Percentiles rank a stretch among this genome's conserved stretches.
Evolutionary conservation across 2,113 vertebrate genomes (phyloP).

Genomic region (Platanista minor): DNA sequence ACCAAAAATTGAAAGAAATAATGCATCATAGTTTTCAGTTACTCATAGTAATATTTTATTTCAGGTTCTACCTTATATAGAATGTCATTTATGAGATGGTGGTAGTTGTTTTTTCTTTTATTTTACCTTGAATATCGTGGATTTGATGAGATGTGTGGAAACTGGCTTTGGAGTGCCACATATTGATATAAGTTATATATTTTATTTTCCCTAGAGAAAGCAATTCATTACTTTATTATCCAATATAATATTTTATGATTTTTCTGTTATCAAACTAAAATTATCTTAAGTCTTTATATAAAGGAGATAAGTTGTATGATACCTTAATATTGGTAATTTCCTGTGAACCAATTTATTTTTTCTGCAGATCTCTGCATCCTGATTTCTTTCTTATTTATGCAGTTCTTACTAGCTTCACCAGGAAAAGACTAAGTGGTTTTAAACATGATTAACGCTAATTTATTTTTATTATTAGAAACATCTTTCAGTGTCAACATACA

Average conservation of each 20-base stretch:
- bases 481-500: background rate
- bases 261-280: conserved; percentile 32
- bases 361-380: conserved; percentile 17
- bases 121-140: conserved; percentile 30
- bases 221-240: conserved; percentile 10
- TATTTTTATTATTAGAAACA: conserved; percentile 34
- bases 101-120: conserved; percentile 9
- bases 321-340: conserved; percentile 18
- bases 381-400: conserved; percentile 19
- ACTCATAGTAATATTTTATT: conserved; percentile 21
- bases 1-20: conserved; percentile 33
- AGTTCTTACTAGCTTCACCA: conserved; percentile 8
- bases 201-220: conserved; percentile 30
- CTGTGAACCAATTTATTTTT: conserved; percentile 49
- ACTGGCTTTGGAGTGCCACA: conserved; percentile 14
- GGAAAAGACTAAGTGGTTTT: conserved; percentile 37
- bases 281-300: conserved; percentile 18
- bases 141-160: conserved; percentile 40
- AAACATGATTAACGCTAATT: conserved; percentile 10
- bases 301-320: conserved; percentile 1
- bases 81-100: background rate
- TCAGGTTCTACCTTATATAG: background rate
- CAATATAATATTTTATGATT: conserved; percentile 13
- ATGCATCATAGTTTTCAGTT: conserved; percentile 27
- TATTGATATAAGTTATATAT: background rate